Evolutionary conservation across 2,888 invertebrate species (phyloP).

Genomic region (Apamea crenata): DNA sequence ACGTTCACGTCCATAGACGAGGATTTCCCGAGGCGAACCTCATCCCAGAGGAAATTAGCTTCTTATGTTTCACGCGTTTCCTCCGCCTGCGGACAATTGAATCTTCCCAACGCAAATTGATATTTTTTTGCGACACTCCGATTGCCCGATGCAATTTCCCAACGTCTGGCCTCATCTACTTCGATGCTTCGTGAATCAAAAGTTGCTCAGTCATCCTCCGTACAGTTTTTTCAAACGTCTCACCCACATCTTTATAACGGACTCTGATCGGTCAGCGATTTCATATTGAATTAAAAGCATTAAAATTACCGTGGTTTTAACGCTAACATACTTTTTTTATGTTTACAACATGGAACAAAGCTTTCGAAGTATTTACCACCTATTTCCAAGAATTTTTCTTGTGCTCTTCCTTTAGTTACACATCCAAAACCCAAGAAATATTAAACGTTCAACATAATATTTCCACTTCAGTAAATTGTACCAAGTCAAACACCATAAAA

Average conservation of each 20-base stretch:
- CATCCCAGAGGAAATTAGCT: conserved; percentile 86
- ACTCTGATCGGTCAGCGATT: conserved; percentile 64
- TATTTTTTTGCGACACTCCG: conserved; percentile 81
- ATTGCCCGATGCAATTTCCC: conserved; percentile 80
- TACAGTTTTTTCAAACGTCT: conserved; percentile 67
- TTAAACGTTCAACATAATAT: conserved; percentile 37
- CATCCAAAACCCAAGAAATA: conserved; percentile 35
- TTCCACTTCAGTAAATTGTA: conserved; percentile 51
- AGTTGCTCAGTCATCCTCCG: conserved; percentile 65
- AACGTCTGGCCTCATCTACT: conserved; percentile 67
- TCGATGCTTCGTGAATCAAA: conserved; percentile 62
- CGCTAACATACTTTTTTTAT: conserved; percentile 27
- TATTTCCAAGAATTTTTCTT: conserved; percentile 24
- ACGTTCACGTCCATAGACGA: conserved; percentile 74
- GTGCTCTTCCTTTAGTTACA: not conserved
- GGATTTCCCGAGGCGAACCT: conserved; percentile 78
- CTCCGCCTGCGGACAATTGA: conserved; percentile 79
- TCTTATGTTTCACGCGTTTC: conserved; percentile 83
- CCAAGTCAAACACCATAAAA: conserved; percentile 57
- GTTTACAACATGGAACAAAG: conserved; percentile 15
- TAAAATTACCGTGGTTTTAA: conserved; percentile 31
- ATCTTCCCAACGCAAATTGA: conserved; percentile 81
- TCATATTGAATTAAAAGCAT: conserved; percentile 59
- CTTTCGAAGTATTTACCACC: conserved; percentile 20
- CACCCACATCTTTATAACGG: conserved; percentile 75